phyloP scores from a whole-genome alignment of 2,113 vertebrate species.

The Choloepus hoffmanni region DNA sequence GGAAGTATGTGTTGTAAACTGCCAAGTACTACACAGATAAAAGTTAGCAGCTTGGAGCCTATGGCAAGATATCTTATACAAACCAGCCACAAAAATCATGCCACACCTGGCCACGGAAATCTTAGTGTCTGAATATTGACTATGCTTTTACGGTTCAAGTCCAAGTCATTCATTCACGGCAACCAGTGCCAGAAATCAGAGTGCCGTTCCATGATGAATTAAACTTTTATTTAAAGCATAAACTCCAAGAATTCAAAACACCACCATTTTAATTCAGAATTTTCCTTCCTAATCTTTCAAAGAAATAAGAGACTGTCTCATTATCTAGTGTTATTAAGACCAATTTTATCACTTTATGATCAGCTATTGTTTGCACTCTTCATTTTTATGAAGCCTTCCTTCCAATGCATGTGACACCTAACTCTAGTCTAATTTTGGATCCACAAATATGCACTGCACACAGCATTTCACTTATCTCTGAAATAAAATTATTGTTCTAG shows the following conservation, averaged over 20 bases:
- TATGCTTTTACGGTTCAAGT: background rate
- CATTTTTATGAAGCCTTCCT: slow-evolving; percentile 55
- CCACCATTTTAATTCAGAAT: slow-evolving; percentile 54
- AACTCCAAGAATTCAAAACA: slow-evolving; percentile 34
- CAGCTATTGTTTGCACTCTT: background rate
- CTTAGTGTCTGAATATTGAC: background rate
- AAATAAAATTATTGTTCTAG: slow-evolving; percentile 60
- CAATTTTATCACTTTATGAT: slow-evolving; percentile 8
- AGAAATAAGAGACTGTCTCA: slow-evolving; percentile 56
- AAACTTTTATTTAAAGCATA: slow-evolving; percentile 54
- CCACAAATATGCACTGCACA: slow-evolving; percentile 62
- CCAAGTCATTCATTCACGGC: background rate
- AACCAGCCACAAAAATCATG: background rate
- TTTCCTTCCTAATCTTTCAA: slow-evolving; percentile 51
- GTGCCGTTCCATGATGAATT: background rate
- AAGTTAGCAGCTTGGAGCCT: background rate
- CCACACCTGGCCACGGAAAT: background rate
- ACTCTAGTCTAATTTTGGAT: slow-evolving; percentile 73
- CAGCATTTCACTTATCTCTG: slow-evolving; percentile 61
- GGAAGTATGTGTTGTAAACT: background rate
- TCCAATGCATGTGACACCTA: slow-evolving; percentile 26
- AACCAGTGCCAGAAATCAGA: background rate
- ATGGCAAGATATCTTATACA: background rate
- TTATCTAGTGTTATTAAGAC: slow-evolving; percentile 18
- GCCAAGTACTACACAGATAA: background rate